Conservation (phyloP, 2,888 invertebrate species). For the Sturmia bella region DNA sequence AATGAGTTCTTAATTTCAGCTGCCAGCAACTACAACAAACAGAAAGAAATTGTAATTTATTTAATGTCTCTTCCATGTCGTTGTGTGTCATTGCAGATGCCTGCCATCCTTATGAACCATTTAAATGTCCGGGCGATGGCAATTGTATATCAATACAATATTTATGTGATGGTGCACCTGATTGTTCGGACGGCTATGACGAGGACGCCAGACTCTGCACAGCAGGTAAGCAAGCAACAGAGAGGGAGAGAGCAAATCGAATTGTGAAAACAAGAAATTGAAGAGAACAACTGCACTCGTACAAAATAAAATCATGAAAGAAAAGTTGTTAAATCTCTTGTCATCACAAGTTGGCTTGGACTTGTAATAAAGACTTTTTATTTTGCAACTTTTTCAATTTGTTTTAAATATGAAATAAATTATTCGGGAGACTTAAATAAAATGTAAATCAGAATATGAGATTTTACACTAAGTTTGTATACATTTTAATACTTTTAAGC, state of each 20-base stretch:
- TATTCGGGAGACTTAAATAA: no score
- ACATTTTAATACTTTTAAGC: no score
- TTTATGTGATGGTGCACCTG: slow-evolving; percentile 96
- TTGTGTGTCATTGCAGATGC: slow-evolving; percentile 83
- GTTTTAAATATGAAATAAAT: no score
- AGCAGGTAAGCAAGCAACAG: slow-evolving; percentile 86
- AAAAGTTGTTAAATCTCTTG: no score
- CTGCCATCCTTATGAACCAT: slow-evolving; percentile 97
- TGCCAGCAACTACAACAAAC: no score
- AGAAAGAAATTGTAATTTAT: background rate
- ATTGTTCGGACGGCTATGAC: slow-evolving; percentile 97
- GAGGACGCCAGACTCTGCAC: slow-evolving; percentile 97
- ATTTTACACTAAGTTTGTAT: no score
- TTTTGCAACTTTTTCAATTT: no score
- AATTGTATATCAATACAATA: slow-evolving; percentile 98
- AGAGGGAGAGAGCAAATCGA: background rate
- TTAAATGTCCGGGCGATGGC: slow-evolving; percentile 96
- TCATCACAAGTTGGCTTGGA: no score
- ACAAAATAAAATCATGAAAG: no score
- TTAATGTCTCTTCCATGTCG: slow-evolving; percentile 5
- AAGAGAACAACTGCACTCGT: background rate
- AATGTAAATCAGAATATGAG: no score
- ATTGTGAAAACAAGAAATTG: background rate
- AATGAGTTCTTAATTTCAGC: no score
- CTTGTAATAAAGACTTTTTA: no score